phyloP scores from a whole-genome alignment of 92 coral and sea anemone genomes.

The Zoanthus sociatus region DNA sequence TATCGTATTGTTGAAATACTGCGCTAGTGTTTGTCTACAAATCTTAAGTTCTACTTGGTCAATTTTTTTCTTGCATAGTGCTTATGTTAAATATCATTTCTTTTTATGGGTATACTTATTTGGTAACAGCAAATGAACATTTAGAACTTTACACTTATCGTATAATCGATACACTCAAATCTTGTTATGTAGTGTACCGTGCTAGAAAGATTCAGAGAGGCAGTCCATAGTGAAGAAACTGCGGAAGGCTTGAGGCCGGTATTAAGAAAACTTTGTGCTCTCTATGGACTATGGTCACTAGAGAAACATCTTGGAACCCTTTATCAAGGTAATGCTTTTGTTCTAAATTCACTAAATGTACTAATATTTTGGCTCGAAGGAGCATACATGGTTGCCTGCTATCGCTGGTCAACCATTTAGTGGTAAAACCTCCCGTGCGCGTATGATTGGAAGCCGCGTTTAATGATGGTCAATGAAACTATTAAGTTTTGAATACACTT shows the following conservation, averaged over 20 bases:
- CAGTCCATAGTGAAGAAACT: slow-evolving; percentile 77
- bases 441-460: too few relatives aligned
- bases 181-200: slow-evolving; percentile 76
- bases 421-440: too few relatives aligned
- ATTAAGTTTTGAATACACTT: too few relatives aligned
- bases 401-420: too few relatives aligned
- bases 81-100: too few relatives aligned
- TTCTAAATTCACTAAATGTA: background rate
- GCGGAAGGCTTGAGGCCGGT: slow-evolving; percentile 74
- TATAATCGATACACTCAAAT: background rate
- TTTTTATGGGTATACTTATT: background rate
- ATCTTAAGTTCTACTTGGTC: too few relatives aligned
- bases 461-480: too few relatives aligned
- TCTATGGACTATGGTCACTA: slow-evolving; percentile 91
- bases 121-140: background rate
- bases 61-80: too few relatives aligned
- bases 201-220: slow-evolving; percentile 77
- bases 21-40: too few relatives aligned
- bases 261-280: slow-evolving; percentile 81
- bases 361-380: too few relatives aligned
- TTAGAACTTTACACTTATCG: background rate
- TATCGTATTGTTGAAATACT: too few relatives aligned
- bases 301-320: slow-evolving; percentile 90
- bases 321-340: slow-evolving; percentile 82
- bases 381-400: too few relatives aligned